Percentiles rank a stretch among this genome's conserved stretches.
Conservation (phyloP, 1,140 invertebrate species). For the Pseudomyrmex flavicornis region DNA sequence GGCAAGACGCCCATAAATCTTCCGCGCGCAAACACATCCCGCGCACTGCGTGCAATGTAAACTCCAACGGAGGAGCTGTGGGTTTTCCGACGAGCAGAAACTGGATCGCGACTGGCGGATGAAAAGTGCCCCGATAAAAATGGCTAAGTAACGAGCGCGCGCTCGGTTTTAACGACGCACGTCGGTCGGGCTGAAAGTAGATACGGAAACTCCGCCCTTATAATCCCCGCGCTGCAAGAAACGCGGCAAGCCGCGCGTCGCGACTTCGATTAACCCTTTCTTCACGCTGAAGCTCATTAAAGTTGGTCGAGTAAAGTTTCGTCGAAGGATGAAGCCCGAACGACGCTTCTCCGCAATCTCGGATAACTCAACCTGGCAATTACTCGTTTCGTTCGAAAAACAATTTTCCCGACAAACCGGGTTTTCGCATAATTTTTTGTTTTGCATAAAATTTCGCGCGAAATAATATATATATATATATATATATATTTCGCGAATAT, state of each 20-base stretch:
- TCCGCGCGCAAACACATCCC: slow-evolving; percentile 17
- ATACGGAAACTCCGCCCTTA: slow-evolving; percentile 47
- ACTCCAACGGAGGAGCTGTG: slow-evolving; percentile 5
- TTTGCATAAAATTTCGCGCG: neutral
- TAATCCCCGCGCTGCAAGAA: slow-evolving; percentile 29
- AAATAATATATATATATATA: neutral
- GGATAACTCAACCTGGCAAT: no score
- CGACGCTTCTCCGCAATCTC: neutral
- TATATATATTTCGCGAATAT: neutral
- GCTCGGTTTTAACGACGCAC: slow-evolving; percentile 9
- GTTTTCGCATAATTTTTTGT: no score
- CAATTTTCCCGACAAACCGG: no score
- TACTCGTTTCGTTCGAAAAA: no score
- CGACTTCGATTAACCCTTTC: slow-evolving; percentile 51
- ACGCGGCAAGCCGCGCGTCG: neutral
- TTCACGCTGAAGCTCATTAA: slow-evolving; percentile 25
- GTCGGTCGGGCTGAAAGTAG: slow-evolving; percentile 5
- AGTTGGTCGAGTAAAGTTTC: slow-evolving; percentile 7
- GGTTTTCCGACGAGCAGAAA: neutral
- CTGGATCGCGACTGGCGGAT: slow-evolving; percentile 11
- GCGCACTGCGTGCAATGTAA: slow-evolving; percentile 1
- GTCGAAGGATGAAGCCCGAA: neutral
- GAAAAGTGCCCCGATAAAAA: slow-evolving; percentile 24
- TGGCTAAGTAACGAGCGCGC: slow-evolving; percentile 13
- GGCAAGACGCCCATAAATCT: slow-evolving; percentile 38